phyloP scores from a whole-genome alignment of 2,113 vertebrate genomes.

The Coregonus clupeaformis region DNA sequence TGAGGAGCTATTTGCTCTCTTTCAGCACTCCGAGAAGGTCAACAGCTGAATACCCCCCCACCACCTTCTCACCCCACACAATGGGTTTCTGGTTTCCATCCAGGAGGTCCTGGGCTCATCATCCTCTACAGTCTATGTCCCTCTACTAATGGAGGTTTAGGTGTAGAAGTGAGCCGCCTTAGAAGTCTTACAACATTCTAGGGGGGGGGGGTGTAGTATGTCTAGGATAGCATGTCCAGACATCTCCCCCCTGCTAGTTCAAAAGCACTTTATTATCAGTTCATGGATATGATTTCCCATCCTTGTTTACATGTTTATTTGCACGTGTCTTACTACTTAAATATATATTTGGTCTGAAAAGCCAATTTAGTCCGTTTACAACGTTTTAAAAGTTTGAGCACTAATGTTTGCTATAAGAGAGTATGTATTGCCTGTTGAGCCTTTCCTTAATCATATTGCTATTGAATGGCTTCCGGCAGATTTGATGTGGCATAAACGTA shows the following conservation, averaged over 20 bases:
- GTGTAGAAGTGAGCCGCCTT: conserved; percentile 30
- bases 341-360: conserved; percentile 49
- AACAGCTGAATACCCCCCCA: conserved; percentile 63
- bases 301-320: conserved; percentile 68
- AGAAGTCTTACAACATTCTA: conserved; percentile 61
- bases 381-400: conserved; percentile 31
- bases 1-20: conserved; percentile 83
- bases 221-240: conserved; percentile 40
- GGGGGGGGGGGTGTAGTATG: conserved; percentile 32
- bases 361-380: conserved; percentile 35
- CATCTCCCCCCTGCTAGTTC: conserved; percentile 44
- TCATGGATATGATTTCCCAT: conserved; percentile 41
- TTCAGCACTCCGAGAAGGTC: conserved; percentile 78
- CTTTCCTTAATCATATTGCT: conserved; percentile 12
- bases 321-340: conserved; percentile 54
- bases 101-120: conserved; percentile 1
- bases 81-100: conserved; percentile 28
- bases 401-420: conserved; percentile 13
- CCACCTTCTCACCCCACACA: conserved; percentile 10
- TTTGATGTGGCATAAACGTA: conserved; percentile 38
- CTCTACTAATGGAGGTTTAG: conserved; percentile 1
- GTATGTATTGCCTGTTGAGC: conserved; percentile 9
- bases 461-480: conserved; percentile 1
- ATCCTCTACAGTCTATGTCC: not conserved
- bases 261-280: conserved; percentile 69